Base-by-base conservation (phyloP, 1,140 invertebrate species). In the Drosophila teissieri region DNA sequence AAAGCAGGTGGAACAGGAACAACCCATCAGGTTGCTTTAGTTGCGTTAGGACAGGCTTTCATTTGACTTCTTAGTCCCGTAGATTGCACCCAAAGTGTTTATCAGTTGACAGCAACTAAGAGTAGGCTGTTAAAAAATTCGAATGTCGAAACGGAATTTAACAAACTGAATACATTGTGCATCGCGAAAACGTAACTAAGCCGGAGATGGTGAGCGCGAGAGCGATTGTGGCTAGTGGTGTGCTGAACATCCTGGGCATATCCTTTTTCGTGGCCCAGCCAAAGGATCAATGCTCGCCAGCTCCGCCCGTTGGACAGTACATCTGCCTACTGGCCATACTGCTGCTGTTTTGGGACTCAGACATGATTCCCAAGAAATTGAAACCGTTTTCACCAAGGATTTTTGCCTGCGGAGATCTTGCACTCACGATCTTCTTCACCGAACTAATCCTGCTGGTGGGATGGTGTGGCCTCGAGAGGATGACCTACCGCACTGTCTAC, bases 381-480 rank as follows among this genome's bases (percentile, higher is more conserved):
- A 15, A 17, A 46, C 31, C 31, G 2, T 3, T 17, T 24, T 52
- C 63, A 14, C 79, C 79, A 0, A 15, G 39, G 44, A 0, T 78
- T 10, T 48, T 73, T 6, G 45, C 12, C 17, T 19, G 44, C 8
- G 27, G 37, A 2, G 79, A 82, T 36, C 49, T 78, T 17, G 34
- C 83, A 49, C 15, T 42, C 37, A 83, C 68, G 6, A 45, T 83
- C 27, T 51, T 74, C 11, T 11, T 64, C 17, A 54, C 58, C 31
- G 80, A 74, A 37, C 42, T 78, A 49, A 11, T 73, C 14, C 40
- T 78, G 2, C 37, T 58, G 2, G 2, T 69, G 12, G 58, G 40
- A 4, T 82, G 79, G 79, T 73, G 52, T 7, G 39, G 45, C n/a
- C 54, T 53, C 54, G 75, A 74, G 19, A 69, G 69, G 0, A 19